Base-by-base conservation (phyloP, 2,113 vertebrate species). In the Empidonax traillii region DNA sequence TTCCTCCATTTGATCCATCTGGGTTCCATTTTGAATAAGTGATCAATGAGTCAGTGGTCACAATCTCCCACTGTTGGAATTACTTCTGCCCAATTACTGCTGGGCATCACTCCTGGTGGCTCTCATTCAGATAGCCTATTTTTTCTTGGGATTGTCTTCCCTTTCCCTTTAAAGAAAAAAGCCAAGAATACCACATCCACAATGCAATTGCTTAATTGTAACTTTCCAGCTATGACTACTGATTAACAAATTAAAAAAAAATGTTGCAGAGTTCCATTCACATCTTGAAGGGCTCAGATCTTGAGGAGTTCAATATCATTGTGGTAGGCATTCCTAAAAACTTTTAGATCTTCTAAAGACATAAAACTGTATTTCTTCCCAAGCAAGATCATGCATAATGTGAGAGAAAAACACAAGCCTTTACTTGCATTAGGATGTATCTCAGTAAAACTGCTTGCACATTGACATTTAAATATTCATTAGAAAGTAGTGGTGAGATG, bases 1-100 rank as follows among this genome's bases (percentile, higher is more conserved):
- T 66, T 9, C 12, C 10, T 59, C 46, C 14, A 1, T 51, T 12
- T 39, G 4, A 30, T 35, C n/a, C 22, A 10, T n/a, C 19, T 59
- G 19, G 2, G 19, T 2, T 37, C 27, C 17, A 3, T 43, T 25
- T 61, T 13, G 46, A 67, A 39, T 14, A 17, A 33, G 7, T 67
- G 15, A 2, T 52, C 52, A 46, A 1, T 39, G 61, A 39, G 16
- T 16, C 23, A 9, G 6, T 51, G 31, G 2, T 37, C 0, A 0
- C 0, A 9, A 41, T 53, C 4, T 75, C 17, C 27, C 52, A 46
- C 27, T 52, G 7, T 16, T n/a, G 20, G 46, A 61, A n/a, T 61
- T 61, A 30, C 3, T 16, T n/a, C 7, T 53, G 20, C 8, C 5
- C 37, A 52, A 28, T 61, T 25, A n/a, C 23, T 53, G 10, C 12